Evolutionary conservation across 2,888 invertebrate species (phyloP), one percentile per base, ranked within the genome.

Genomic region (Tetranychus piercei): DNA sequence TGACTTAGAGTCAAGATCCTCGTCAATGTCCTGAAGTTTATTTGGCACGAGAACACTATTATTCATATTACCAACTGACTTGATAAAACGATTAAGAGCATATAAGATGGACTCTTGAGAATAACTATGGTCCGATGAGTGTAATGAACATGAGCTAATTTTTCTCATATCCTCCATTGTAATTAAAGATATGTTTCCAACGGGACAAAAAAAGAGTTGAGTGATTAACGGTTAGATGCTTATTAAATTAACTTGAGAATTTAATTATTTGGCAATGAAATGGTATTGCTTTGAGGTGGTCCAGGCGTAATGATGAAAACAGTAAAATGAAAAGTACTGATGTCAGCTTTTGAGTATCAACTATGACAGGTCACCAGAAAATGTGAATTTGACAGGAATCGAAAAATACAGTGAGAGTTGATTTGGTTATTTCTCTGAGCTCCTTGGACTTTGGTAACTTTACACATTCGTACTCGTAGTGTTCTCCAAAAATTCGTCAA

Each of bases 41-140:
- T 15, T 44, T 65, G 73, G 73, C 20, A 73, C 23, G 8, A 73
- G 23, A 65, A 73, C 64, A 22, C 20, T 65, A 55, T 65, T 20
- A 34, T 22, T 34, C 73, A 73, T 73, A 22, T 55, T 73, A 23
- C 43, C 44, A 34, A 73, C 34, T 22, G 73, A 55, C n/a, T 73
- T 73, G 55, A 73, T 20, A 22, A 73, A 73, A 11, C 73, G 45
- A 64, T 64, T 65, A n/a, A 73, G 18, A 15, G 73, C 45, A 34
- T 22, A 64, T 3, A 73, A 6, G 5, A 73, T 22, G 9, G 73
- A 73, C 5, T 73, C 73, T 44, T 71, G 71, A 11, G 71, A 43
- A 44, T 71, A 71, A 43, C 6, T n/a, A 44, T 43, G 44, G 43
- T 71, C 44, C 23, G 43, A n/a, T n/a, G 43, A 44, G 18, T 71